Base-by-base conservation (phyloP, 2,113 vertebrate genomes). In the Bambusicola thoracicus region DNA sequence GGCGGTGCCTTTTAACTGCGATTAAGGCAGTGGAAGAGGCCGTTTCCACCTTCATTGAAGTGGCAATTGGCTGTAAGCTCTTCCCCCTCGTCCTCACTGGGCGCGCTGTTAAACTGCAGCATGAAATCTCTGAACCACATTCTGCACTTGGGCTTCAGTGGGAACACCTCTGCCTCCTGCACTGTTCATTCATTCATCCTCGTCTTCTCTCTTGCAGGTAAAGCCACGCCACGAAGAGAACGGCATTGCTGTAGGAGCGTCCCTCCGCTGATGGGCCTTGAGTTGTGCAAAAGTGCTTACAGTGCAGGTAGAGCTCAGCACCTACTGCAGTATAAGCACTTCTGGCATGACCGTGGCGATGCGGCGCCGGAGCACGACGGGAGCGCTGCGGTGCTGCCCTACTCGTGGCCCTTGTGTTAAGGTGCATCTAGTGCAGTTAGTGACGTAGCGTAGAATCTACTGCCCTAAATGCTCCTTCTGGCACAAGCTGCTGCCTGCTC, bases 361-460 rank as follows among this genome's bases (percentile, higher is more conserved):
- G 92, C 83, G 5, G 2, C 91, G 87, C 22, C 2, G 7, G 73
- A 92, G 84, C 56, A 49, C 0, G 58, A 34, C 69, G 90, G 80
- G 90, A 93, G 36, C 22, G 59, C 15, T n/a, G 69, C 44, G 65
- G 3, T 46, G 78, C 65, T 76, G 77, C 6, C 0, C 68, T 38
- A 17, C 58, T 53, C 48, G 63, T 63, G 90, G 95, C 94, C 90
- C 98, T 98, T 99, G 98, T 99, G 98, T 98, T 99, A 99, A 99
- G 99, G 99, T 99, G 99, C 99, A 99, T 99, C 99, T 99, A 99
- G 99, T 99, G 99, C 99, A 99, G 99, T 99, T 98, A 99, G 98
- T 99, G 98, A 98, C 98, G 87, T 98, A 98, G 97, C 95, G 98
- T 98, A 98, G 97, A 98, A 98, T 99, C 99, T 99, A 99, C 99